Conservation (phyloP, 1,140 invertebrate genomes). For the Atta colombica region DNA sequence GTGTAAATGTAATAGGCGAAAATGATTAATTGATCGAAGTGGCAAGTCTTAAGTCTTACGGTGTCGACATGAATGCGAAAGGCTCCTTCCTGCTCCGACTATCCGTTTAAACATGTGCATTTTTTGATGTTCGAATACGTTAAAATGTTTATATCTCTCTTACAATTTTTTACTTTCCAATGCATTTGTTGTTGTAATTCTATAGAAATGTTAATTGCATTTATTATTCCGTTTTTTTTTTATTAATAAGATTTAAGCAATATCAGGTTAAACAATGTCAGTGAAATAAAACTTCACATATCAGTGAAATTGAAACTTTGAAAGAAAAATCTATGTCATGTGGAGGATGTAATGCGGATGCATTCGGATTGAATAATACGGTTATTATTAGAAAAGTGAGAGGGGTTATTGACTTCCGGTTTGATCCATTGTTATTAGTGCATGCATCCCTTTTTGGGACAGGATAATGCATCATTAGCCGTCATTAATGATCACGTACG, state of each 20-base stretch:
- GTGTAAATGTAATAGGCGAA: slow-evolving; percentile 2
- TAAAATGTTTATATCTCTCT: background rate
- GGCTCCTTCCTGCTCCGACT: slow-evolving; percentile 11
- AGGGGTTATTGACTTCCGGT: slow-evolving; percentile 35
- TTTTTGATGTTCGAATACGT: background rate
- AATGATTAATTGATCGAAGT: slow-evolving; percentile 57
- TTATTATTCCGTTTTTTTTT: background rate
- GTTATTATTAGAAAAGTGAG: slow-evolving; percentile 17
- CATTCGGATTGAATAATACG: slow-evolving; percentile 28
- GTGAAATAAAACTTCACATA: background rate
- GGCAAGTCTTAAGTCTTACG: background rate
- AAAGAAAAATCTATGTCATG: background rate
- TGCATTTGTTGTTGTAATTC: background rate
- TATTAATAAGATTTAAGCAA: background rate
- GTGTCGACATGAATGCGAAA: slow-evolving; percentile 31
- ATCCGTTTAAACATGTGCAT: background rate
- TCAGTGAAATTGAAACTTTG: slow-evolving; percentile 1
- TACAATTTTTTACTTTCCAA: background rate
- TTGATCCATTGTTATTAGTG: slow-evolving; percentile 42
- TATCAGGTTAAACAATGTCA: background rate
- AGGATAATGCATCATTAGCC: slow-evolving; percentile 64
- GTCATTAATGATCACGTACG: slow-evolving; percentile 69
- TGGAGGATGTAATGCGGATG: slow-evolving; percentile 2
- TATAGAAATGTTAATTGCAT: background rate
- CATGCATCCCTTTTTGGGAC: slow-evolving; percentile 30